Percentiles rank a stretch among this genome's conserved stretches.
Conservation (phyloP, 2,113 vertebrate genomes). For the Protobothrops mucrosquamatus region DNA sequence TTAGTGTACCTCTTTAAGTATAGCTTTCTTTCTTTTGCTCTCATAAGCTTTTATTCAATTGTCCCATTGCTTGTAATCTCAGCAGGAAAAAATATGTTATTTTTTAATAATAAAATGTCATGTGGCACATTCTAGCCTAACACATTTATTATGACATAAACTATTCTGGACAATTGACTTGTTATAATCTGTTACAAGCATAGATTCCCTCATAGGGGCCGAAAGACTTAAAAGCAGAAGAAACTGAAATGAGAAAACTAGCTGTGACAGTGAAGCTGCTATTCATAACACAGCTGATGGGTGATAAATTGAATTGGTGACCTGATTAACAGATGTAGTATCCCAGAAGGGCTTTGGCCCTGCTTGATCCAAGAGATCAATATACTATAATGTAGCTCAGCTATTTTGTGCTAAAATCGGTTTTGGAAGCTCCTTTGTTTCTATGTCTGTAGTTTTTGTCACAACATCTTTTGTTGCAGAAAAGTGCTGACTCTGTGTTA, state of each 20-base stretch:
- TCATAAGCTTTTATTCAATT: too few relatives aligned
- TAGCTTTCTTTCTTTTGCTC: not conserved
- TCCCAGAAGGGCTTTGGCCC: not conserved
- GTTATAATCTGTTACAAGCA: not conserved
- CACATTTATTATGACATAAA: not conserved
- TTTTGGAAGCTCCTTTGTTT: not conserved
- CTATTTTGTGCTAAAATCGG: not conserved
- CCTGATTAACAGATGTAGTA: not conserved
- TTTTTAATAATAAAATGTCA: not conserved
- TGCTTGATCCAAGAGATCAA: not conserved
- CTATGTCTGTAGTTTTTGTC: not conserved
- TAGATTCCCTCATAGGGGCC: not conserved
- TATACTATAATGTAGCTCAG: not conserved
- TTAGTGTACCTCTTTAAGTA: not conserved
- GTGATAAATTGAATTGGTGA: not conserved
- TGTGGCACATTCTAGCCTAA: not conserved
- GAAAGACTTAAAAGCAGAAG: not conserved
- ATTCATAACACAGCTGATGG: not conserved
- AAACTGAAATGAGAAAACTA: not conserved
- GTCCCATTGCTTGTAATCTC: not conserved
- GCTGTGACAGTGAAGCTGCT: not conserved
- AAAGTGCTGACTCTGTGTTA: not conserved
- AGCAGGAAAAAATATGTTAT: not conserved
- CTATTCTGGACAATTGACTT: not conserved
- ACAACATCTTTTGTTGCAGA: not conserved